Base-by-base conservation (phyloP, 2,113 vertebrate genomes). In the Lagopus leucura region DNA sequence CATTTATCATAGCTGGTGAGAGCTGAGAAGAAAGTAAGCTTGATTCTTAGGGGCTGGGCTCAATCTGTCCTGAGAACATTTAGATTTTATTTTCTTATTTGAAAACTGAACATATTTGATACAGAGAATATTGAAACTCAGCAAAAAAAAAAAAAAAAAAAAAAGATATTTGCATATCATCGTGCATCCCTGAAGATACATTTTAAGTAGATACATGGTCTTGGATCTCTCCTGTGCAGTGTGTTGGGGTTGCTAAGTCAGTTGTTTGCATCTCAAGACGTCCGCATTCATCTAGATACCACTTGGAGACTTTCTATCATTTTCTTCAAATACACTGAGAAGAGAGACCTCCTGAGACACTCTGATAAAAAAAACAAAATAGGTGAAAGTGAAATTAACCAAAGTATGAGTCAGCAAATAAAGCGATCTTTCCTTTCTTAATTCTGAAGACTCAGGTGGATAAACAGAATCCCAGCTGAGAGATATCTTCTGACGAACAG, bases 381-480 rank as follows among this genome's bases (percentile, higher is more conserved):
- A 58, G 38, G 60, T 3, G 2, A 85, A 82, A 75, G 36, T 58
- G 55, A 92, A 82, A 86, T 80, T 38, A 80, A 70, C 65, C 57
- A 40, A 83, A 82, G 40, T 64, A 71, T 47, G 36, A 87, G 61
- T 18, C 67, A 25, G 22, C 83, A 69, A 92, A 77, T 30, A 77
- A 25, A 50, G 47, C 60, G 78, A 70, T 80, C 22, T 79, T 77
- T 88, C 25, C 15, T 40, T 54, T 84, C 54, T 72, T 36, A 85
- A 50, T 43, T 66, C 81, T 52, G 54, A 69, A 78, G 61, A 60
- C 61, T 69, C 27, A 19, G 48, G 74, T 73, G 42, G 58, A 28
- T 93, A 93, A 85, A 71, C 15, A 86, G 65, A 89, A 75, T 72
- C 32, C 34, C 61, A 94, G 67, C 47, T 92, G 75, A 82, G 89